Percentiles rank a stretch among this genome's conserved stretches.
Conservation (phyloP, 2,888 invertebrate species). For the Xylocampa areola region DNA sequence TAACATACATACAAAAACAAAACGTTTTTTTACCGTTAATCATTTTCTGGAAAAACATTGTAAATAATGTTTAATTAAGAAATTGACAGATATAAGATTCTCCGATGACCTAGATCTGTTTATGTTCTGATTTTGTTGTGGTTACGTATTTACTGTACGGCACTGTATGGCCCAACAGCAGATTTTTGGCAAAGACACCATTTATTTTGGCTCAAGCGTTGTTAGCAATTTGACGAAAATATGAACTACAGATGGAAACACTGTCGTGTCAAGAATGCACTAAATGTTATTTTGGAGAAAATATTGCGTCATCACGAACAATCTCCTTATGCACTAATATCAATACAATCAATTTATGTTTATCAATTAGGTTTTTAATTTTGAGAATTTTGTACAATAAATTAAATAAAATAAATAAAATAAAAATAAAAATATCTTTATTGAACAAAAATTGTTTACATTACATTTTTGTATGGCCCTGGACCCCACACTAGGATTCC, state of each 20-base stretch:
- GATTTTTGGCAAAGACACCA: conserved; percentile 45
- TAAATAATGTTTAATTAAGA: neutral
- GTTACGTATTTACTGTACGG: conserved; percentile 14
- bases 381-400: too few species aligned
- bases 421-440: too few species aligned
- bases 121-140: conserved; percentile 13
- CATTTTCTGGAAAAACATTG: too few species aligned
- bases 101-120: conserved; percentile 20
- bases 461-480: too few species aligned
- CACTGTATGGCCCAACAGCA: conserved; percentile 40
- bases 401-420: too few species aligned
- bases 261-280: conserved; percentile 4
- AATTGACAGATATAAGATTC: conserved; percentile 16
- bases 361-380: too few species aligned
- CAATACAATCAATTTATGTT: too few species aligned
- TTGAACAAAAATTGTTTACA: too few species aligned
- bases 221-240: conserved; percentile 22
- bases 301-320: neutral
- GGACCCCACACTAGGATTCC: too few species aligned
- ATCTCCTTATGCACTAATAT: too few species aligned
- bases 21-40: too few species aligned
- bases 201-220: conserved; percentile 43
- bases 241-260: conserved; percentile 7
- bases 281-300: neutral
- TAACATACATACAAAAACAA: too few species aligned